A percentile compares a stretch with the other conserved stretches of the same genome.
Evolutionary conservation across 2,113 vertebrate genomes (phyloP).

Genomic region (Cyprinodon tularosa): DNA sequence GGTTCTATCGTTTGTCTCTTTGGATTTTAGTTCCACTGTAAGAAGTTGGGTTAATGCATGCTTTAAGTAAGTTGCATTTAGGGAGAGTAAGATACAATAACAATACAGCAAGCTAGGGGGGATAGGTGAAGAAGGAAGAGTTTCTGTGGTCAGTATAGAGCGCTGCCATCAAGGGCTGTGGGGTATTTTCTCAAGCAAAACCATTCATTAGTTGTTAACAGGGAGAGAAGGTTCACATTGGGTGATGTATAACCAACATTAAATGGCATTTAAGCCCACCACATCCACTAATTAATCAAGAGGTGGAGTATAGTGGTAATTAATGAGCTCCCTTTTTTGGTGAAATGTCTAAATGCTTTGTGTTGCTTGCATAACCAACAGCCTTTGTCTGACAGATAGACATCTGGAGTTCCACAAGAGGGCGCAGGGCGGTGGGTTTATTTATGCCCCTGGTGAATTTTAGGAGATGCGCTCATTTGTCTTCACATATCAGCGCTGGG

Average conservation of each 20-base stretch:
- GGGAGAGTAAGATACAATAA: slow-evolving; percentile 91
- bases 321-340: slow-evolving; percentile 36
- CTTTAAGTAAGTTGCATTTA: slow-evolving; percentile 99
- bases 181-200: slow-evolving; percentile 60
- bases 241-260: slow-evolving; percentile 58
- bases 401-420: slow-evolving; percentile 88
- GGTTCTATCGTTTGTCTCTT: slow-evolving; percentile 66
- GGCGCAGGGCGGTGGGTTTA: slow-evolving; percentile 25
- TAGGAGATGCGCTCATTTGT: slow-evolving; percentile 40
- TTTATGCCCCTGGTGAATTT: slow-evolving; percentile 23
- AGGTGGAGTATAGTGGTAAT: slow-evolving; percentile 18
- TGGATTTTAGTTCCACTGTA: slow-evolving; percentile 86
- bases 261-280: slow-evolving; percentile 43
- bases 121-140: slow-evolving; percentile 45
- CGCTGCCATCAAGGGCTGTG: slow-evolving; percentile 74
- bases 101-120: slow-evolving; percentile 87
- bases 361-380: slow-evolving; percentile 79
- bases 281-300: slow-evolving; percentile 50
- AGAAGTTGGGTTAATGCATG: slow-evolving; percentile 87
- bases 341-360: slow-evolving; percentile 51
- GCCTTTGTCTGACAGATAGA: slow-evolving; percentile 82
- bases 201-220: slow-evolving; percentile 46
- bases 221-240: slow-evolving; percentile 26
- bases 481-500: slow-evolving; percentile 29
- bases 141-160: slow-evolving; percentile 57